Conservation (phyloP, 2,113 vertebrate species). For the Saguinus midas region DNA sequence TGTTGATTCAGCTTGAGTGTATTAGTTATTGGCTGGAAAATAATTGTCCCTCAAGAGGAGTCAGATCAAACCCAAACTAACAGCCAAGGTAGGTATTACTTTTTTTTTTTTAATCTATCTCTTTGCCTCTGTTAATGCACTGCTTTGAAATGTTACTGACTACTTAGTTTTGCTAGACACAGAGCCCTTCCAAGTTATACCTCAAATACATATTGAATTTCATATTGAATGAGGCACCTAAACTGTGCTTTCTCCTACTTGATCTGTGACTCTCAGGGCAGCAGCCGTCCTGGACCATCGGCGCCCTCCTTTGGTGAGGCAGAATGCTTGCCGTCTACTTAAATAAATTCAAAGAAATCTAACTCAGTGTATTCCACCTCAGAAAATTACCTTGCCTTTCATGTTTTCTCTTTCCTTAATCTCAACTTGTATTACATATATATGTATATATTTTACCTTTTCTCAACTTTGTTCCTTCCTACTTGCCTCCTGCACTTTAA, state of each 20-base stretch:
- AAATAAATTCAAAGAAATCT: no score
- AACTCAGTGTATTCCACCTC: not conserved
- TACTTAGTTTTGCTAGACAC: not conserved
- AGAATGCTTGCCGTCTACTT: not conserved
- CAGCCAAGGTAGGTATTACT: not conserved
- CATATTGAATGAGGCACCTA: not conserved
- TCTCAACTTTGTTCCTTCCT: not conserved
- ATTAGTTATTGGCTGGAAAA: not conserved
- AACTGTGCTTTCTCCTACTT: no score
- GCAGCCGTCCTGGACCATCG: fast-evolving
- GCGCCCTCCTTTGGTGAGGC: not conserved
- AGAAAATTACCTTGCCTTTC: not conserved
- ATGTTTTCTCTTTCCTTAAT: not conserved
- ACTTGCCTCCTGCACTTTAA: not conserved
- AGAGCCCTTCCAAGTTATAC: not conserved
- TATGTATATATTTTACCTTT: not conserved
- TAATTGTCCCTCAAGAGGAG: not conserved
- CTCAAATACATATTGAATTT: fast-evolving
- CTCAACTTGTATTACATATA: not conserved
- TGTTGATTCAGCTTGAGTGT: slow-evolving; percentile 24
- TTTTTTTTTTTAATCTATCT: not conserved
- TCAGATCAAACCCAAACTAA: slow-evolving; percentile 18
- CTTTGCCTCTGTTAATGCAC: not conserved
- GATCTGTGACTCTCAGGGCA: not conserved
- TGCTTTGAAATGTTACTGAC: not conserved